These are phyloP conservation scores for Sicus ferrugineus DNA, from an alignment of 2,888 invertebrate species.

Conservation along the genomic window DNA sequence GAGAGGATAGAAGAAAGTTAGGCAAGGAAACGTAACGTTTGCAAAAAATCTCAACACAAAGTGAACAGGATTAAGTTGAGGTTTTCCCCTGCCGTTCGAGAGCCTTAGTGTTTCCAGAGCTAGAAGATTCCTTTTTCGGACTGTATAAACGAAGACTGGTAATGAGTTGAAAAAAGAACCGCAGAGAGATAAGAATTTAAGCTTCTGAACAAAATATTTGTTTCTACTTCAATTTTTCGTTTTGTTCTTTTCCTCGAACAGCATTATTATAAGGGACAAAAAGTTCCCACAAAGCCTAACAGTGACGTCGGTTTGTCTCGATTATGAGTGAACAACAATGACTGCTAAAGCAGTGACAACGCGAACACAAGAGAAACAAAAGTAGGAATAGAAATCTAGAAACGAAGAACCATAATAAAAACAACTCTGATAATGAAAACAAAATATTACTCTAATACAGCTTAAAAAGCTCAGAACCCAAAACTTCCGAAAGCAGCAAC, in stretches of 20 bases:
- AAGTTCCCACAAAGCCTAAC: slow-evolving; percentile 14
- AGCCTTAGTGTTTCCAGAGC: neutral
- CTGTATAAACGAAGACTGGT: neutral
- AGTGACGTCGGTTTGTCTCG: neutral
- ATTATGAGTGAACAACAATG: neutral
- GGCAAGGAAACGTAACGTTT: neutral
- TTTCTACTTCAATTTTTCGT: neutral
- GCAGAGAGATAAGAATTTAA: neutral
- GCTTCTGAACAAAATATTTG: neutral
- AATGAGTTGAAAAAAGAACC: neutral
- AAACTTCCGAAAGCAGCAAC: too few relatives aligned
- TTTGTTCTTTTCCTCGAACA: too few relatives aligned
- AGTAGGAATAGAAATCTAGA: neutral
- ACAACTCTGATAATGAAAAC: neutral
- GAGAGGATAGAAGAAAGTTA: slow-evolving; percentile 25
- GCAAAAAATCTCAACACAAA: neutral
- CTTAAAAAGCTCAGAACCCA: too few relatives aligned
- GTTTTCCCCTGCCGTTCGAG: neutral
- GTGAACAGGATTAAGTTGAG: neutral
- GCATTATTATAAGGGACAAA: neutral
- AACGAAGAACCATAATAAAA: neutral
- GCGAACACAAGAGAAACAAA: neutral
- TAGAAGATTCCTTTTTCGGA: neutral
- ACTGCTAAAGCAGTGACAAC: neutral
- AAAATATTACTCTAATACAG: too few relatives aligned